Evolutionary conservation across 1,140 invertebrate species (phyloP), one percentile per base, ranked within the genome.

Genomic region (Oscheius sp.): DNA sequence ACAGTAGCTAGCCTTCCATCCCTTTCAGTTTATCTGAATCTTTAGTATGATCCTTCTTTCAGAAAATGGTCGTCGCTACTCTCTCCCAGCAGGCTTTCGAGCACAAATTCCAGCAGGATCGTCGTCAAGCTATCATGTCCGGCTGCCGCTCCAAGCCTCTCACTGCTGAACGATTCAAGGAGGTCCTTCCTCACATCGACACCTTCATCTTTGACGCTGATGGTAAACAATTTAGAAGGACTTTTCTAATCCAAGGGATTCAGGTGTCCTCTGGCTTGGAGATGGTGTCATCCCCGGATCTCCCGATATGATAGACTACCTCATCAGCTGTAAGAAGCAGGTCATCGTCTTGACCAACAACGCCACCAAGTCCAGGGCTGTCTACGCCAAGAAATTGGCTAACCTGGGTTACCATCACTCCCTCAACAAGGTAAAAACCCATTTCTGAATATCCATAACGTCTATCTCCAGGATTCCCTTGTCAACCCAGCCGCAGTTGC

Each of bases 181-280:
- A 28, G 26, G 13, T 84, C 7, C 2, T 84, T 36, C 45, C 68
- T 15, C 58, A 81, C 32, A 76, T 82, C 42, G 80, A 84, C 52
- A 84, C 80, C 4, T 82, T 82, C 77, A 83, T 84, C 61, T 84
- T 82, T 55, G 80, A 82, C 32, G 83, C 80, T 69, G 80, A 84
- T 75, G 80, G 79, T 79, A 18, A 55, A 72, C 20, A 10, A 23
- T 1, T 1, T 3, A 23, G 10, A 13, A 18, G 1, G 58, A 52
- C 10, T 45, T 2, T 20, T 13, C 13, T 42, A 26, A n/a, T 32
- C 23, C 10, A 4, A 38, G 1, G 15, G 0, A 55, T 80, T 31
- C 35, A 83, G 79, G 80, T 55, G 80, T 82, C 31, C 73, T 82
- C 3, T 82, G 80, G 80, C 69, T 82, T 3, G 80, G 80, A 3